phyloP scores from a whole-genome alignment of 1,140 invertebrate genomes.

The Wasmannia auropunctata region DNA sequence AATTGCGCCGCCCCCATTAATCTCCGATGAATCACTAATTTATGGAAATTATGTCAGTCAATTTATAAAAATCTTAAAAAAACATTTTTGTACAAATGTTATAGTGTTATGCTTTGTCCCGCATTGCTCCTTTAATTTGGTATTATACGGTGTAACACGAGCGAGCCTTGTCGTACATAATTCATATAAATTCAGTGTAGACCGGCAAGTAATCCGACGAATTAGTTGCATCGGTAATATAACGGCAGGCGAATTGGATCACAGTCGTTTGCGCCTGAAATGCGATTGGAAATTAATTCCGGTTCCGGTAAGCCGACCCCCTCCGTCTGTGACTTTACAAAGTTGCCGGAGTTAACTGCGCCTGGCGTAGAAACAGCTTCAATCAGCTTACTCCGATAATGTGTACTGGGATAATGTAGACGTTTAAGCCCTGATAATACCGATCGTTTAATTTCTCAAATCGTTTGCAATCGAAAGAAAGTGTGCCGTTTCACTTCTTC shows the following conservation, averaged over 20 bases:
- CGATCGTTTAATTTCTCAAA: background rate
- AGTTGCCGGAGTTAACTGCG: slow-evolving; percentile 37
- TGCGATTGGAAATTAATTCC: slow-evolving; percentile 57
- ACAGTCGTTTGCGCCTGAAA: slow-evolving; percentile 53
- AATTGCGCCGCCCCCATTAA: background rate
- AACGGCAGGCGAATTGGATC: slow-evolving; percentile 42
- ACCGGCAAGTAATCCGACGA: slow-evolving; percentile 32
- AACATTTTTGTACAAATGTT: background rate
- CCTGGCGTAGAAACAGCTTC: slow-evolving; percentile 44
- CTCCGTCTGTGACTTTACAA: slow-evolving; percentile 40
- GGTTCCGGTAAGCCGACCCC: slow-evolving; percentile 33
- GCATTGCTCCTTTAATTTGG: background rate
- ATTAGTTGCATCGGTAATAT: slow-evolving; percentile 45
- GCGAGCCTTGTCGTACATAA: background rate
- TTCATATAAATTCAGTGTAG: background rate
- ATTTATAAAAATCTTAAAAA: background rate
- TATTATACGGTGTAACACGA: background rate
- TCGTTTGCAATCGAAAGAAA: background rate
- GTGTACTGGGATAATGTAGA: background rate
- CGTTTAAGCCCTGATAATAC: background rate
- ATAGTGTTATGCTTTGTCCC: background rate
- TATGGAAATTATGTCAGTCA: no score
- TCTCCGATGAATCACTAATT: background rate
- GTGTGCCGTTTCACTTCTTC: background rate
- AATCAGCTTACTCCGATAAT: slow-evolving; percentile 23